Evolutionary conservation across 2,797 vertebrate species (phyloP).

Genomic region (Eleutherodactylus coqui): DNA sequence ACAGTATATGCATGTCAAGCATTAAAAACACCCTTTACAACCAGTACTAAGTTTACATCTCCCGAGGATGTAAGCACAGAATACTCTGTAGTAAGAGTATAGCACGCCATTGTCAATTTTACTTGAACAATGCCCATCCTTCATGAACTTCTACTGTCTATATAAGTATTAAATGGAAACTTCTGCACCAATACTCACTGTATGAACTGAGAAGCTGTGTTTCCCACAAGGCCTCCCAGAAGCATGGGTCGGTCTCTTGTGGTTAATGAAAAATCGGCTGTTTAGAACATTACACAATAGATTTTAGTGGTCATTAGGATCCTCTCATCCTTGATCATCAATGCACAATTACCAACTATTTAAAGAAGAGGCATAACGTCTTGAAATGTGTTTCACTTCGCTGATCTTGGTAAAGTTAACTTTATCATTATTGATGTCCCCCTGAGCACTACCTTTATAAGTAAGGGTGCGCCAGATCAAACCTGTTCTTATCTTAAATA

Average conservation of each 20-base stretch:
- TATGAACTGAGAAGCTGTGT: neutral
- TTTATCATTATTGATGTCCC: too few relatives aligned
- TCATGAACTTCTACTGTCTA: neutral
- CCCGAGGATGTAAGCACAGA: neutral
- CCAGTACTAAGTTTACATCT: neutral
- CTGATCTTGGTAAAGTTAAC: too few relatives aligned
- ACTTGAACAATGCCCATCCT: neutral
- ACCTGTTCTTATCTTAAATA: too few relatives aligned
- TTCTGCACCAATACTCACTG: neutral
- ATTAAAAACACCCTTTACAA: neutral
- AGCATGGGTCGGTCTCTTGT: neutral
- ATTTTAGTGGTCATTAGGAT: too few relatives aligned
- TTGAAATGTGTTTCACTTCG: too few relatives aligned
- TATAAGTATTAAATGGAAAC: neutral
- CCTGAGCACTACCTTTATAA: too few relatives aligned
- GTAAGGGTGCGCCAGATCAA: too few relatives aligned
- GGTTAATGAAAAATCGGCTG: neutral
- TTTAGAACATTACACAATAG: neutral
- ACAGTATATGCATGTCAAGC: neutral
- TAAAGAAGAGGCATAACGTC: too few relatives aligned
- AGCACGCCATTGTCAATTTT: neutral
- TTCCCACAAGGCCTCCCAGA: neutral
- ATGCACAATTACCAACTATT: too few relatives aligned
- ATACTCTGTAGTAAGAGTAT: neutral
- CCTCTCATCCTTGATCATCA: too few relatives aligned